Percentiles rank a stretch among this genome's conserved stretches.
Evolutionary conservation across 2,797 vertebrate species (phyloP).

Genomic region (Rhyacichthys aspro): DNA sequence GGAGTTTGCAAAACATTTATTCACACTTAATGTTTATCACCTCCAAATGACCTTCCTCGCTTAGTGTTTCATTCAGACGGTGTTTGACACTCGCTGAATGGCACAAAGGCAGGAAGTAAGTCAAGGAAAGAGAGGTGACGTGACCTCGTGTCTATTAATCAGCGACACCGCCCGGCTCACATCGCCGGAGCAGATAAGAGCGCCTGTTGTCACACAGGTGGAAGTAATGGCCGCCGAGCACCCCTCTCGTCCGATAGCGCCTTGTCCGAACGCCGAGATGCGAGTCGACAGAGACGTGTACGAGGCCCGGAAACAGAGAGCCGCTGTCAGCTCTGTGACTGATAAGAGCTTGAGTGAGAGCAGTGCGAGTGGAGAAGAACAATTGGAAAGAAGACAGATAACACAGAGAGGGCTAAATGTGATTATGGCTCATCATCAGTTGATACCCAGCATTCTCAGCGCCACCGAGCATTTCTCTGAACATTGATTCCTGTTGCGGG

Average conservation of each 20-base stretch:
- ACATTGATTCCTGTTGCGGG: conserved; percentile 47
- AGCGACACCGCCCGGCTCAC: conserved; percentile 63
- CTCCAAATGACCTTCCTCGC: conserved; percentile 54
- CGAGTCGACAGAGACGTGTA: conserved; percentile 65
- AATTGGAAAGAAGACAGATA: conserved; percentile 56
- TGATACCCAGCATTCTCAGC: conserved; percentile 11
- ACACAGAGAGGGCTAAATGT: conserved; percentile 54
- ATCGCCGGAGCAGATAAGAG: conserved; percentile 76
- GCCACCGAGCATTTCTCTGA: conserved; percentile 17
- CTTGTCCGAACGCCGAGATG: conserved; percentile 69
- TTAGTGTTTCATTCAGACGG: conserved; percentile 32
- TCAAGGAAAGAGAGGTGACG: conserved; percentile 29
- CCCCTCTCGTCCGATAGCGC: conserved; percentile 57
- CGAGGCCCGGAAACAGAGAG: conserved; percentile 69
- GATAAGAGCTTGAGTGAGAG: conserved; percentile 73
- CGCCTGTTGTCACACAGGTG: conserved; percentile 70
- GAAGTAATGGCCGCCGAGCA: conserved; percentile 66
- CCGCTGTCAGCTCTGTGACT: conserved; percentile 62
- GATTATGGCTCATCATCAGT: conserved; percentile 62
- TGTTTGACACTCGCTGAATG: conserved; percentile 28
- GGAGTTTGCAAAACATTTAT: conserved; percentile 55
- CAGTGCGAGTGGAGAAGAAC: conserved; percentile 48
- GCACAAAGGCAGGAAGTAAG: conserved; percentile 21
- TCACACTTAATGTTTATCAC: conserved; percentile 53
- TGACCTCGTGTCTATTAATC: conserved; percentile 78